These are phyloP conservation scores for Antheraea mylitta DNA, from an alignment of 1,140 invertebrate genomes.

Conservation along the genomic window DNA sequence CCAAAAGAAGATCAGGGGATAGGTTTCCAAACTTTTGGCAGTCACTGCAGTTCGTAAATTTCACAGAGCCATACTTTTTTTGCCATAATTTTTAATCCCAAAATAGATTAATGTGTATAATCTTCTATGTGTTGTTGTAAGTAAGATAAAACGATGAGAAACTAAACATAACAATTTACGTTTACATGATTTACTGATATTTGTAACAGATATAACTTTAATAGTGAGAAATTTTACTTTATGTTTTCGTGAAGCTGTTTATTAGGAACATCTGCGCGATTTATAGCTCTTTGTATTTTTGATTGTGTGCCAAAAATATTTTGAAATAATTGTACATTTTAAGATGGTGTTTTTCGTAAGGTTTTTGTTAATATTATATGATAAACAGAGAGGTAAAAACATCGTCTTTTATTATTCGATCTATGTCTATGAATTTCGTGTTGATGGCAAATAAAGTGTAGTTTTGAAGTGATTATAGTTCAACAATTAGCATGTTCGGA, in stretches of 20 bases:
- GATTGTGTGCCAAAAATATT: background rate
- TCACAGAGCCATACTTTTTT: too few species aligned
- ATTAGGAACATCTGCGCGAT: background rate
- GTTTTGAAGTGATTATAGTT: too few species aligned
- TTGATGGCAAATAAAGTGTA: too few species aligned
- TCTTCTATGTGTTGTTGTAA: background rate
- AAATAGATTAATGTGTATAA: background rate
- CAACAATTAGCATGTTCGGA: too few species aligned
- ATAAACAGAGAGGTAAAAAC: background rate
- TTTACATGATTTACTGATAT: background rate
- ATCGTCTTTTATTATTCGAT: too few species aligned
- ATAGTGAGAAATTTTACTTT: background rate
- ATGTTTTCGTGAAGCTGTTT: background rate
- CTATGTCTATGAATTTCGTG: too few species aligned
- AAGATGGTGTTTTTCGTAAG: background rate
- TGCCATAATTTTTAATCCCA: background rate
- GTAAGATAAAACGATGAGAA: background rate
- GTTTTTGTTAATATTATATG: background rate
- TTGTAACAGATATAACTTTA: background rate
- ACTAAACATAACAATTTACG: background rate
- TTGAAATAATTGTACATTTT: background rate
- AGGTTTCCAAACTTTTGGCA: too few species aligned
- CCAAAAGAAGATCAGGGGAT: too few species aligned
- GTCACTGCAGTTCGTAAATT: too few species aligned
- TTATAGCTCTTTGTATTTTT: constrained; percentile 3